Base-by-base conservation (phyloP, 2,113 vertebrate genomes). In the Hyaena hyaena region DNA sequence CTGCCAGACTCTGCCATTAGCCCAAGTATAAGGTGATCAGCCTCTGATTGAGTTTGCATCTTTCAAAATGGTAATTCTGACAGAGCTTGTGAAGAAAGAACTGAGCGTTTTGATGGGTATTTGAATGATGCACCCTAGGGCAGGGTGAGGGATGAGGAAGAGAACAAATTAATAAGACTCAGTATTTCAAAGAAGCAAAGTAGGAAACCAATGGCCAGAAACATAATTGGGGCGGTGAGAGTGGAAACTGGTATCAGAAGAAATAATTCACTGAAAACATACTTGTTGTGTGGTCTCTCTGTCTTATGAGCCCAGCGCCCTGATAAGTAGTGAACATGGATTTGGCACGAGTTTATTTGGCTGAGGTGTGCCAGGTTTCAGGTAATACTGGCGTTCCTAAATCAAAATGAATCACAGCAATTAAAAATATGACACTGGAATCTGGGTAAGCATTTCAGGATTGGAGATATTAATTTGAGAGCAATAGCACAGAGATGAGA, bases 61-160 rank as follows among this genome's bases (percentile, higher is more conserved):
- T 6, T 68, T 66, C 31, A 17, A 2, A 33, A 63, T 68, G 63
- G 43, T 39, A 8, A 55, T 31, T 50, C 19, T 45, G 43, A 65
- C 8, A 39, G 39, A 28, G 19, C 48, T 73, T 50, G 4, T 68
- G 10, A 19, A 63, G 50, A 55, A 68, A 65, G 24, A 74, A 31
- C 31, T n/a, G 33, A 31, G n/a, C 3, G 16, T n/a, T 73, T 66
- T 88, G 92, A 35, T 69, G 28, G 71, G 76, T 39, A 35, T 79
- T 89, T 48, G 17, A 48, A 39, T 85, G 31, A 82, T 58, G 23
- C 14, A 15, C 28, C 10, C 61, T 33, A 2, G 14, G 58, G 26
- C 28, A 1, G 1, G 26, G 85, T 3, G 0, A 0, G 65, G 11
- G 24, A 1, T 7, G 4, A 26, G 24, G 8, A 33, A 45, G 31